phyloP scores from a whole-genome alignment of 2,797 vertebrate species.

The Cynopterus sphinx region DNA sequence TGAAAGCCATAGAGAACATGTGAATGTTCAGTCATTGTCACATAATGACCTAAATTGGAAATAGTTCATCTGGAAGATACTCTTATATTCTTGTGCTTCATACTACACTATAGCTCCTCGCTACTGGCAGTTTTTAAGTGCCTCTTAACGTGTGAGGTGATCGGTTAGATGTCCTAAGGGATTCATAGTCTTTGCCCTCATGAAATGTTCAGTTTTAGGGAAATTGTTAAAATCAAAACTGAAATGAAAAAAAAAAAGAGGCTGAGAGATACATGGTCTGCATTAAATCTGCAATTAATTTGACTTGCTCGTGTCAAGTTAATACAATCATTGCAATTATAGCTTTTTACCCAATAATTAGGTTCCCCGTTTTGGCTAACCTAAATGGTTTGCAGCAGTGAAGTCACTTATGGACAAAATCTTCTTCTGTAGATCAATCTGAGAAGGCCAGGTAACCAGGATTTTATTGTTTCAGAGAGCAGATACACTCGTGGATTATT shows the following conservation, averaged over 20 bases:
- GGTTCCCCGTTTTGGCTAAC: background rate
- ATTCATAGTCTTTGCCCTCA: background rate
- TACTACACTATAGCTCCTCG: background rate
- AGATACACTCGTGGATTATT: background rate
- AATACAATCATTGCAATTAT: conserved; percentile 24
- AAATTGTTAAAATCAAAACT: background rate
- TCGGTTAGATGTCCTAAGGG: background rate
- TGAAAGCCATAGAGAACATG: background rate
- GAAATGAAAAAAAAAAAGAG: background rate
- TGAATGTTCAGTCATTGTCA: background rate
- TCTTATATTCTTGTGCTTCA: background rate
- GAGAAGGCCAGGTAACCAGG: background rate
- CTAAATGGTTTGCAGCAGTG: background rate
- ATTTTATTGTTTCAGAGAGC: background rate
- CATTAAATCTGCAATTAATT: conserved; percentile 35
- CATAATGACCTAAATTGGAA: background rate
- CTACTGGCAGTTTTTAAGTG: background rate
- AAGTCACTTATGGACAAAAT: background rate
- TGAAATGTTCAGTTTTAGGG: background rate
- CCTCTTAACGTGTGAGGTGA: background rate
- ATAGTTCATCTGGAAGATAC: background rate
- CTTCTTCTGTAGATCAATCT: background rate
- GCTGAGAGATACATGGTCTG: background rate
- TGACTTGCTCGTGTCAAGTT: conserved; percentile 37
- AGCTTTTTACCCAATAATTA: background rate